Percentiles rank a stretch among this genome's conserved stretches.
Conservation (phyloP, 2,888 invertebrate genomes). For the Macropis europaea region DNA sequence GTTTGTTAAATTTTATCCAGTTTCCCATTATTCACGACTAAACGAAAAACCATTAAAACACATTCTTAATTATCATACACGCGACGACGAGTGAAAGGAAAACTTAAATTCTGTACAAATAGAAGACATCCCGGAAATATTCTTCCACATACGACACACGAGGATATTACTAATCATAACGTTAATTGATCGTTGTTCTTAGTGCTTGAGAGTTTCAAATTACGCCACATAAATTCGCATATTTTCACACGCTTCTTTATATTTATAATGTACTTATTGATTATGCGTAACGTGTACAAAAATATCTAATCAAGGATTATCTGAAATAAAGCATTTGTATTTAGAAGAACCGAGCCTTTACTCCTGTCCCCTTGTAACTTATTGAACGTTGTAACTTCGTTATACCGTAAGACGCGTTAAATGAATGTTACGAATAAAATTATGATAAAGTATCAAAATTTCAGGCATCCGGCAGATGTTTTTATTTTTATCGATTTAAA, state of each 20-base stretch:
- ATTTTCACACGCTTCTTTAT: slow-evolving; percentile 60
- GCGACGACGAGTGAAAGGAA: not conserved
- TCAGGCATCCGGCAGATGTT: not conserved
- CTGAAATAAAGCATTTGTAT: slow-evolving; percentile 49
- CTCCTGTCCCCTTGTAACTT: not conserved
- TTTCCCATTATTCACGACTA: slow-evolving; percentile 17
- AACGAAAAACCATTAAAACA: not conserved
- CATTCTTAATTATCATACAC: not conserved
- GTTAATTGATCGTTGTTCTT: slow-evolving; percentile 29
- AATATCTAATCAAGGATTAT: slow-evolving; percentile 36
- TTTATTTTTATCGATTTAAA: not conserved
- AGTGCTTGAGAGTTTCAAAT: slow-evolving; percentile 10
- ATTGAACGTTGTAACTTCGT: too few relatives aligned
- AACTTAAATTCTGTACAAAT: slow-evolving; percentile 16
- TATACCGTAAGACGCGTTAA: too few relatives aligned
- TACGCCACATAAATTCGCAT: slow-evolving; percentile 34
- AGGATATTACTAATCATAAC: slow-evolving; percentile 31
- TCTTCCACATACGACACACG: slow-evolving; percentile 17
- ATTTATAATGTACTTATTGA: slow-evolving; percentile 58
- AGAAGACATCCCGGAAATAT: slow-evolving; percentile 27
- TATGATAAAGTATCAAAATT: not conserved
- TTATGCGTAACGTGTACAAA: slow-evolving; percentile 41
- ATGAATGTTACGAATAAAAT: not conserved
- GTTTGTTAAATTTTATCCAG: slow-evolving; percentile 40
- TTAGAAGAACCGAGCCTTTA: slow-evolving; percentile 14